These are phyloP conservation scores for Pseudomyrmex flavicornis DNA, from an alignment of 1,140 invertebrate genomes.

Conservation along the genomic window DNA sequence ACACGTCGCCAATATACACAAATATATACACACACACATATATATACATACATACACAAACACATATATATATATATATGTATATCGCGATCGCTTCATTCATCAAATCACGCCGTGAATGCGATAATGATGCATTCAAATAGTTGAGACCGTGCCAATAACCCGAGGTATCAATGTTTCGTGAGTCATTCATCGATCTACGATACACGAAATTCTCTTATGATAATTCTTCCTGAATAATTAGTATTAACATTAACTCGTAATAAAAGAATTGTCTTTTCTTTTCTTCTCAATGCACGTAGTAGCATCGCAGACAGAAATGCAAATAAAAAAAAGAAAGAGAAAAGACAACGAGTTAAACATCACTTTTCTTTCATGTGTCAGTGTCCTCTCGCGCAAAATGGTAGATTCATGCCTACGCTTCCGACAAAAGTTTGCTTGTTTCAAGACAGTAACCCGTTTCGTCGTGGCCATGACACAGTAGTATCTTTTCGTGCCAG, in stretches of 20 bases:
- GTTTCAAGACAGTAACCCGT: neutral
- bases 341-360: neutral
- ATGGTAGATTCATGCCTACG: neutral
- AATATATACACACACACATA: no score
- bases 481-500: slow-evolving; percentile 73
- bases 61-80: no score
- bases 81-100: neutral
- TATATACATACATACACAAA: no score
- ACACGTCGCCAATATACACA: neutral
- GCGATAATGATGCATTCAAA: no score
- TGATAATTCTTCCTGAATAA: no score
- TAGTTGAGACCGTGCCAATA: no score
- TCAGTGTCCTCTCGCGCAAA: neutral
- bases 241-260: no score
- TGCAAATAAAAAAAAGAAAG: neutral
- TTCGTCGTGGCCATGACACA: slow-evolving; percentile 70
- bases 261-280: neutral
- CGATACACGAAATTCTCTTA: no score
- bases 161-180: no score
- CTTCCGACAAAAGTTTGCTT: neutral
- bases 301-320: neutral
- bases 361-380: neutral
- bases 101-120: neutral
- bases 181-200: no score
- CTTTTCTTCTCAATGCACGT: neutral